Conservation (phyloP, 1,140 invertebrate genomes). For the Drosophila repleta region DNA sequence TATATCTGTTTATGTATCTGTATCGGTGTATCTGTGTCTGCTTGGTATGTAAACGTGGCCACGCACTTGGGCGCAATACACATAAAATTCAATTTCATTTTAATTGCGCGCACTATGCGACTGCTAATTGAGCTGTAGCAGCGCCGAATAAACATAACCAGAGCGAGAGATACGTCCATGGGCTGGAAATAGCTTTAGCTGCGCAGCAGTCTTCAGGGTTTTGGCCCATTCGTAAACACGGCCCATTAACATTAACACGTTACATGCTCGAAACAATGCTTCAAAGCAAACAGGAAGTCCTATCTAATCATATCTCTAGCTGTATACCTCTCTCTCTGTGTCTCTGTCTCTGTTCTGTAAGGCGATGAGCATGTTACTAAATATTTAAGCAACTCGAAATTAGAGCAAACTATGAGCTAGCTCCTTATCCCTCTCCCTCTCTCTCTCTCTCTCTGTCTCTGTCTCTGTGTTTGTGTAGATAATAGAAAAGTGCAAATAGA, state of each 20-base stretch:
- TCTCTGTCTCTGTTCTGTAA: conserved; percentile 42
- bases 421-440: conserved; percentile 16
- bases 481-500: conserved; percentile 76
- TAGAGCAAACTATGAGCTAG: conserved; percentile 68
- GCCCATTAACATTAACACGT: conserved; percentile 64
- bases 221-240: conserved; percentile 35
- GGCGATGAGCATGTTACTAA: conserved; percentile 66
- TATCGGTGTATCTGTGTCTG: conserved; percentile 12
- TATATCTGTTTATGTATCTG: conserved; percentile 2
- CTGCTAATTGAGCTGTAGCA: conserved; percentile 71
- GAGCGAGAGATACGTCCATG: conserved; percentile 4
- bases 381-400: conserved; percentile 79
- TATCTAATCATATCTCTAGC: conserved; percentile 71
- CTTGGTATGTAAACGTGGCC: conserved; percentile 31
- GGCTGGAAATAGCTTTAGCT: conserved; percentile 24
- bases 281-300: conserved; percentile 65
- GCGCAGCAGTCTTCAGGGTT: conserved; percentile 8
- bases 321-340: neutral
- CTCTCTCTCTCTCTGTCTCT: conserved; percentile 19
- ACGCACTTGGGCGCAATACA: conserved; percentile 53
- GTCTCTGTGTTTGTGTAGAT: conserved; percentile 39
- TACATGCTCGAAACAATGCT: conserved; percentile 34
- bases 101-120: conserved; percentile 73
- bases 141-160: conserved; percentile 22
- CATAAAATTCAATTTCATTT: conserved; percentile 81